phyloP scores from a whole-genome alignment of 2,113 vertebrate species.

The Dipodomys merriami region DNA sequence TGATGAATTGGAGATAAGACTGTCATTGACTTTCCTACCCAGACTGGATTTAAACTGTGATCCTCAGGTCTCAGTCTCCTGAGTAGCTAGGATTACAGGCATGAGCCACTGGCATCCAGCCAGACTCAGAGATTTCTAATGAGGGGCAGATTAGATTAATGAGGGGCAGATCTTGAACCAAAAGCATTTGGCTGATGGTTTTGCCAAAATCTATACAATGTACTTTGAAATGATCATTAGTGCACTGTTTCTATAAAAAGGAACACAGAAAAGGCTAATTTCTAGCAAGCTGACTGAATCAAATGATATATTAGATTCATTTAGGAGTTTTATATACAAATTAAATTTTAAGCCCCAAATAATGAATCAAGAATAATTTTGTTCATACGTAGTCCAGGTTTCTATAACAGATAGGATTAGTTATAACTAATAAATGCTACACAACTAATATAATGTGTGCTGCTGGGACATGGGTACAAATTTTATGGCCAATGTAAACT shows the following conservation, averaged over 20 bases:
- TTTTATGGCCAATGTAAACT: slow-evolving; percentile 69
- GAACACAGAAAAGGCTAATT: not conserved
- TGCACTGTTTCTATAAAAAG: not conserved
- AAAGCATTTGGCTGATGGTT: not conserved
- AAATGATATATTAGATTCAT: slow-evolving; percentile 10
- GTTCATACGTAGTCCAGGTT: slow-evolving; percentile 55
- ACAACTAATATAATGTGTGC: slow-evolving; percentile 70
- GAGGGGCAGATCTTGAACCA: not conserved
- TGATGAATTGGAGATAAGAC: too few relatives aligned
- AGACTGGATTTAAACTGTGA: too few relatives aligned
- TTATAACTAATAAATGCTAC: slow-evolving; percentile 62
- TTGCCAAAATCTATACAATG: not conserved
- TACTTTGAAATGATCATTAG: slow-evolving; percentile 16
- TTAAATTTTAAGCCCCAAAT: slow-evolving; percentile 42
- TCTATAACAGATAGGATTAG: slow-evolving; percentile 53
- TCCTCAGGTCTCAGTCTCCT: too few relatives aligned
- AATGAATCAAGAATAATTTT: slow-evolving; percentile 50
- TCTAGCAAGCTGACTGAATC: not conserved
- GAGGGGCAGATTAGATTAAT: not conserved
- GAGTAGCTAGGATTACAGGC: too few relatives aligned
- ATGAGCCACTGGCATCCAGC: too few relatives aligned
- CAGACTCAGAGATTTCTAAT: not conserved
- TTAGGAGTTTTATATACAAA: slow-evolving; percentile 56
- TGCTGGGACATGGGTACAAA: slow-evolving; percentile 61
- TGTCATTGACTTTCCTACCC: too few relatives aligned